Conservation (phyloP, 2,797 vertebrate genomes). For the Sarcophilus harrisii region DNA sequence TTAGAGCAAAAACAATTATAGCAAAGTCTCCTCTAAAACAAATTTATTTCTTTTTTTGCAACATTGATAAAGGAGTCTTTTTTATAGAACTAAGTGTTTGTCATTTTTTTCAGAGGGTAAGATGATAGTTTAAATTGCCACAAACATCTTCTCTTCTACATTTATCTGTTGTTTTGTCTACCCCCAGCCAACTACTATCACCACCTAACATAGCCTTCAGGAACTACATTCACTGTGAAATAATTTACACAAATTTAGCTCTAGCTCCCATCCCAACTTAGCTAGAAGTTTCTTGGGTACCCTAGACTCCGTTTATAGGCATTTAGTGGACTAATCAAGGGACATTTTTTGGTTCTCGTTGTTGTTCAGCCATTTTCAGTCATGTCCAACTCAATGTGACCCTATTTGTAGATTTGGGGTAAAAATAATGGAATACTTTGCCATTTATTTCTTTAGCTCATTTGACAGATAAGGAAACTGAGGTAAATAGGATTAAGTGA, state of each 20-base stretch:
- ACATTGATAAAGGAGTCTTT: not conserved
- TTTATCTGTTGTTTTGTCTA: not conserved
- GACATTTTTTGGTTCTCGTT: not conserved
- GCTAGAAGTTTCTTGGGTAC: not conserved
- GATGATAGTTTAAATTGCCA: not conserved
- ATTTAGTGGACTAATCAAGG: not conserved
- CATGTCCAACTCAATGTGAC: not conserved
- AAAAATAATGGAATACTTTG: not conserved
- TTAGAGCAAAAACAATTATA: constrained; percentile 54
- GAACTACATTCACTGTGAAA: not conserved
- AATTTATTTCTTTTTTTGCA: constrained; percentile 55
- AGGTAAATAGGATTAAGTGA: not conserved
- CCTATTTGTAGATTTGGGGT: not conserved
- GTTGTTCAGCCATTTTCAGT: not conserved
- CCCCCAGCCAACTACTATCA: not conserved
- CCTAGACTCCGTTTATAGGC: not conserved
- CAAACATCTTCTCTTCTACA: not conserved
- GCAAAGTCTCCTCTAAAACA: constrained; percentile 53
- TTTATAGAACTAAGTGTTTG: not conserved
- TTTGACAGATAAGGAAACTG: not conserved
- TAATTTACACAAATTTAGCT: not conserved
- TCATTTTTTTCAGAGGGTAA: not conserved
- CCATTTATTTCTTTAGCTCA: not conserved
- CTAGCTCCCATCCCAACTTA: not conserved
- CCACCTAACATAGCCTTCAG: not conserved